These are phyloP conservation scores for Tursiops truncatus DNA, from an alignment of 2,113 vertebrate genomes.

Conservation along the genomic window DNA sequence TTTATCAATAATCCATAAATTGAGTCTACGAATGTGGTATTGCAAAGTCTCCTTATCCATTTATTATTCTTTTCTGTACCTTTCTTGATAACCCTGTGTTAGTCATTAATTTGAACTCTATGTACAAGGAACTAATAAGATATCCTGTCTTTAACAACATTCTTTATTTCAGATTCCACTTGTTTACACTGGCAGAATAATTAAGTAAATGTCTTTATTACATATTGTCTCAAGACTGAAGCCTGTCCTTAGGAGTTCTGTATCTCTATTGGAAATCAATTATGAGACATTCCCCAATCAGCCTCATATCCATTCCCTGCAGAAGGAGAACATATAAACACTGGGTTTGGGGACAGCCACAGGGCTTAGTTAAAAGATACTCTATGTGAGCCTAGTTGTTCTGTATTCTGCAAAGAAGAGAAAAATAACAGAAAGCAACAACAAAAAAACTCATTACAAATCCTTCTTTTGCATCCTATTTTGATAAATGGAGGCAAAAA, in stretches of 20 bases:
- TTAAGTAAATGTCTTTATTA: conserved; percentile 5
- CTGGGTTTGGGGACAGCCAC: not conserved
- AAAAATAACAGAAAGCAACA: not conserved
- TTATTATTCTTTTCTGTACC: not conserved
- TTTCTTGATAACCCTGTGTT: not conserved
- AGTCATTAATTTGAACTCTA: not conserved
- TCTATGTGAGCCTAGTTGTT: not conserved
- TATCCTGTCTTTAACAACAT: not conserved
- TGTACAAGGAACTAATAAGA: not conserved
- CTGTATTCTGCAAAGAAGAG: not conserved
- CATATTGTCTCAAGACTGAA: not conserved
- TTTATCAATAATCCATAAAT: not conserved
- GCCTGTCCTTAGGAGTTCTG: not conserved
- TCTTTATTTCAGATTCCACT: not conserved
- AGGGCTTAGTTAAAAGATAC: not conserved
- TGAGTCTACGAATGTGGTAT: not conserved
- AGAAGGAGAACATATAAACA: not conserved
- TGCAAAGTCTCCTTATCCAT: not conserved
- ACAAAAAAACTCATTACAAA: not conserved
- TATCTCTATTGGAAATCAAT: not conserved
- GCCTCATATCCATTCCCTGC: not conserved
- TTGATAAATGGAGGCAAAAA: not conserved
- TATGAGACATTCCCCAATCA: not conserved
- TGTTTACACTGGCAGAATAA: not conserved
- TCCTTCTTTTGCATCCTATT: not conserved